Evolutionary conservation across 92 coral and sea anemone genomes (phyloP), one percentile per base, ranked within the genome.

Genomic region (Pocillopora meandrina): DNA sequence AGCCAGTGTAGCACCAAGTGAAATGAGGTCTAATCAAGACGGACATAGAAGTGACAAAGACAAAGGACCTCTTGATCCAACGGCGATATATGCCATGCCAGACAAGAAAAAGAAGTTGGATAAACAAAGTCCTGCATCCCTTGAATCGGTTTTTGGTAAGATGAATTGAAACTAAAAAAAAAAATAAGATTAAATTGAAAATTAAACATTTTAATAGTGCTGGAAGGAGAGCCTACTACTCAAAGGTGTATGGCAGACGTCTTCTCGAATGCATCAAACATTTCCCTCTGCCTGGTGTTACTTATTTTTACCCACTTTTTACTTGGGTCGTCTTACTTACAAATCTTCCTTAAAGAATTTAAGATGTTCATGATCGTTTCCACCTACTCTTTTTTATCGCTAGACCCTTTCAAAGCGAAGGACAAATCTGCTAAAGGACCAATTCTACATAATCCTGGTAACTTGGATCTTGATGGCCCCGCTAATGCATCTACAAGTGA

Each of bases 381-480:
- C 49, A 42, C 19, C 47, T 75, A 8, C 3, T 21, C 21, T 61
- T 12, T 42, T 52, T 78, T 86, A 91, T 95, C 97, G 77, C 92
- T 90, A 15, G 96, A 94, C 59, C 98, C 99, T 72, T 91, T 89
- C 87, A 89, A 96, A 89, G 90, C 92, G 47, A 90, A 93, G 18
- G 90, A 89, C 15, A 96, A 93, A 61, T 87, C 90, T 47, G 49
- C 88, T 20, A 90, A 81, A 70, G 91, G 82, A 12, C 83, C 62
- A 52, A 74, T 72, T 71, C 82, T 68, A 78, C 91, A 67, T 15
- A 72, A 23, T 20, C 74, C 77, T 59, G 82, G 9, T 57, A 90
- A 72, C 57, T 15, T 92, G 62, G 94, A 90, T 65, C 82, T 92
- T 12, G 92, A 93, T 20, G 98, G 92, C 31, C 90, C 87, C 21